Percentiles rank a stretch among this genome's conserved stretches.
These are phyloP conservation scores for Steinernema carpocapsae DNA, from an alignment of 2,888 invertebrate genomes.

Conservation along the genomic window DNA sequence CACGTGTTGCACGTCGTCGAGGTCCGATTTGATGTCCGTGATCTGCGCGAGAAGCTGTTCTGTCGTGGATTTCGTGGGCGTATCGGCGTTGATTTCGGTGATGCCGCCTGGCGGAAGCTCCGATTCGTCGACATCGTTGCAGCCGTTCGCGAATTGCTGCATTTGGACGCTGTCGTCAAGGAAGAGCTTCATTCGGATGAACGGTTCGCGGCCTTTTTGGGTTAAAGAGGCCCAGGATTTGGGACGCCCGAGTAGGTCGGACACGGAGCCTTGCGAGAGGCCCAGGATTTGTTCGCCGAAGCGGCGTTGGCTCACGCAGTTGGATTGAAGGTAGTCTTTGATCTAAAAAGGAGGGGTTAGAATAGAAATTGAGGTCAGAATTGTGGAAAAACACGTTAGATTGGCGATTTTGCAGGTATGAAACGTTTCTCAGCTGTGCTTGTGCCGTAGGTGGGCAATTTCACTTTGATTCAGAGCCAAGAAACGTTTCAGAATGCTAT, in stretches of 20 bases:
- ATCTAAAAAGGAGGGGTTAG: slow-evolving; percentile 62
- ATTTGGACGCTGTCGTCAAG: slow-evolving; percentile 71
- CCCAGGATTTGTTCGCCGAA: slow-evolving; percentile 98
- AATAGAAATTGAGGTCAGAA: not conserved
- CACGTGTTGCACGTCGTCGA: slow-evolving; percentile 87
- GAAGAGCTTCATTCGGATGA: slow-evolving; percentile 97
- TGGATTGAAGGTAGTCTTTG: slow-evolving; percentile 72
- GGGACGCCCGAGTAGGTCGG: slow-evolving; percentile 92
- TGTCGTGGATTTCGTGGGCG: slow-evolving; percentile 16
- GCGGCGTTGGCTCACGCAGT: slow-evolving; percentile 85
- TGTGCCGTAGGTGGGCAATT: too few relatives aligned
- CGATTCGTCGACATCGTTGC: slow-evolving; percentile 27
- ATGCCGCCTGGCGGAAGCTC: slow-evolving; percentile 25
- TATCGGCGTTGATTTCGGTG: slow-evolving; percentile 35
- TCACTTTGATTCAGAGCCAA: too few relatives aligned
- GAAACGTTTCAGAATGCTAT: too few relatives aligned
- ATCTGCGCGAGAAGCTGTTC: slow-evolving; percentile 12
- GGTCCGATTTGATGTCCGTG: slow-evolving; percentile 32
- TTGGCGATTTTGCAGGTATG: too few relatives aligned
- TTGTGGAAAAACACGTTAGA: too few relatives aligned
- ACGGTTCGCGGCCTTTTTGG: slow-evolving; percentile 85
- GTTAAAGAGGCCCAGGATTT: slow-evolving; percentile 99
- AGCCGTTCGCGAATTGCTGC: slow-evolving; percentile 24
- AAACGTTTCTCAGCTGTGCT: too few relatives aligned
- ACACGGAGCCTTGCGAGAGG: slow-evolving; percentile 90